Percentiles rank a stretch among this genome's conserved stretches.
Evolutionary conservation across 2,888 invertebrate species (phyloP).

Genomic region (Empis stercorea): DNA sequence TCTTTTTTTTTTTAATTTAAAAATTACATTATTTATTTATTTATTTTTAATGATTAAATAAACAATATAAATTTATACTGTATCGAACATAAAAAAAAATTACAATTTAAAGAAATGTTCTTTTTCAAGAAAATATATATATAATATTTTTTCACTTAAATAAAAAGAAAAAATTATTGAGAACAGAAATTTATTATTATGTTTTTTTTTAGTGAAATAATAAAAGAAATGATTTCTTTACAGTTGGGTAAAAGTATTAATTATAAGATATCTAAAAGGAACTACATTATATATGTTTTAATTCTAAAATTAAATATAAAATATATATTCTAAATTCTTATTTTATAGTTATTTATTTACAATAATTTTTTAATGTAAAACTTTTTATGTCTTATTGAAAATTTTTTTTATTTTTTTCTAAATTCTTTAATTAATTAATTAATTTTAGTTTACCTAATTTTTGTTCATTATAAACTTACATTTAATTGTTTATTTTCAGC

Average conservation of each 20-base stretch:
- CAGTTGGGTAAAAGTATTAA: constrained; percentile 13
- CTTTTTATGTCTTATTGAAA: too few relatives aligned
- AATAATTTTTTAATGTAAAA: too few relatives aligned
- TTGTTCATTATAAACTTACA: too few relatives aligned
- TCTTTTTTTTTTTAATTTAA: background rate
- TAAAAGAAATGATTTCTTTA: constrained; percentile 25
- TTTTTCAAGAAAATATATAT: constrained; percentile 1
- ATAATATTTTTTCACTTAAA: constrained; percentile 1
- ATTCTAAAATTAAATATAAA: too few relatives aligned
- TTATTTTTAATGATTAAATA: background rate
- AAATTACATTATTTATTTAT: background rate
- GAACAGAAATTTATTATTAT: constrained; percentile 13
- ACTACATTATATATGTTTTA: too few relatives aligned
- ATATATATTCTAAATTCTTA: too few relatives aligned
- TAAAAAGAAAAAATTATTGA: constrained; percentile 12
- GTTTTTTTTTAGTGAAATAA: constrained; percentile 3
- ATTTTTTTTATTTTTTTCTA: too few relatives aligned
- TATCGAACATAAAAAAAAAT: constrained; percentile 1
- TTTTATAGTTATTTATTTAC: too few relatives aligned
- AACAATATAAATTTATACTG: background rate
- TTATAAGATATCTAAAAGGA: too few relatives aligned
- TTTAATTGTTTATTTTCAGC: too few relatives aligned
- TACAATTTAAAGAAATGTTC: constrained; percentile 9
- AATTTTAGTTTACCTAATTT: too few relatives aligned
- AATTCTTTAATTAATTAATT: too few relatives aligned